These are phyloP conservation scores for Sialia sialis DNA, from an alignment of 2,113 vertebrate genomes.

Conservation along the genomic window DNA sequence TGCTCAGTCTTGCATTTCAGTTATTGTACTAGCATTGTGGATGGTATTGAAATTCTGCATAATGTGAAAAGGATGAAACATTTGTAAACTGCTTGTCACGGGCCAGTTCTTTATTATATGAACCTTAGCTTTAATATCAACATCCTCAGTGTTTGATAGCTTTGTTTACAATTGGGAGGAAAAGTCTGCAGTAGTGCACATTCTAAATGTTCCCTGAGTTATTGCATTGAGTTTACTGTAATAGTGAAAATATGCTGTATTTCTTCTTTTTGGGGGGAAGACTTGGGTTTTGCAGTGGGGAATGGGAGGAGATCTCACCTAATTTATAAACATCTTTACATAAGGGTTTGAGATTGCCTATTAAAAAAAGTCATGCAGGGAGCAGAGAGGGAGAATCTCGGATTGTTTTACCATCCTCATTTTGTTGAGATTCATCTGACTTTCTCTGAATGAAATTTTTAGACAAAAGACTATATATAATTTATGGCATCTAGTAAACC, in stretches of 20 bases:
- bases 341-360: constrained; percentile 44
- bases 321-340: constrained; percentile 4
- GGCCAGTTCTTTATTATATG: constrained; percentile 73
- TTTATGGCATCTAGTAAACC: background rate
- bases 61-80: constrained; percentile 76
- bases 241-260: constrained; percentile 45
- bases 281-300: constrained; percentile 42
- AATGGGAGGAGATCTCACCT: constrained; percentile 42
- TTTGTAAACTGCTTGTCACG: constrained; percentile 74
- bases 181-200: constrained; percentile 56
- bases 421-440: constrained; percentile 7
- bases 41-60: constrained; percentile 74
- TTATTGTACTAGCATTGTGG: constrained; percentile 68
- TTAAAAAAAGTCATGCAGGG: background rate
- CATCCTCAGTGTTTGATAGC: constrained; percentile 69
- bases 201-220: constrained; percentile 59
- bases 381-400: background rate
- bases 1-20: constrained; percentile 65
- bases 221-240: constrained; percentile 46
- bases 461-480: constrained; percentile 7
- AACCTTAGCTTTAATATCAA: constrained; percentile 76
- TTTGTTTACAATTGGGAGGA: constrained; percentile 66
- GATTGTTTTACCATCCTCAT: constrained; percentile 39
- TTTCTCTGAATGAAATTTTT: background rate
- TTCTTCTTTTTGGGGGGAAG: background rate